A percentile compares a stretch with the other conserved stretches of the same genome.
phyloP scores from a whole-genome alignment of 2,113 vertebrate genomes.

The Tyrannus savana region DNA sequence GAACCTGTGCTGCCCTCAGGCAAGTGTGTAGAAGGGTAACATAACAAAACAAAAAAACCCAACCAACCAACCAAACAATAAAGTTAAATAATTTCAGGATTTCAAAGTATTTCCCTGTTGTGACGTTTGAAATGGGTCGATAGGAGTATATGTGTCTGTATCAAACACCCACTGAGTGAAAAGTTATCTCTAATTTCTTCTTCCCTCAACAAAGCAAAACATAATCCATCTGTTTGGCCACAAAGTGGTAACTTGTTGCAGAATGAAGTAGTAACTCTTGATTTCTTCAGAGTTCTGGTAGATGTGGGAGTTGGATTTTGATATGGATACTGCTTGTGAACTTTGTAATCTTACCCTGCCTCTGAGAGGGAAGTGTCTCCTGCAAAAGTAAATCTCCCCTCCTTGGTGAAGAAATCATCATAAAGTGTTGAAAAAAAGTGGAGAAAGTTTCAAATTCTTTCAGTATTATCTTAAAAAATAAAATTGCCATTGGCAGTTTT shows the following conservation, averaged over 20 bases:
- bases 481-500: background rate
- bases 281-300: background rate
- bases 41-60: background rate
- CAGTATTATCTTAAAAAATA: background rate
- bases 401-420: background rate
- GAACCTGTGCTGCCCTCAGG: background rate
- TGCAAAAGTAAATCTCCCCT: background rate
- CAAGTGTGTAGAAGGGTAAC: background rate
- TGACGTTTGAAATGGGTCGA: background rate
- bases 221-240: background rate
- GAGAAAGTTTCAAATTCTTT: background rate
- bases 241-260: background rate
- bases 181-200: background rate
- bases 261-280: background rate
- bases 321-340: background rate
- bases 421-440: background rate
- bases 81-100: background rate
- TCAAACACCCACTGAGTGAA: background rate
- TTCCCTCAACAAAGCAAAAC: background rate
- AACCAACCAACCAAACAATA: background rate
- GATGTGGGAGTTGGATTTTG: background rate
- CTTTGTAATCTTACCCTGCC: background rate
- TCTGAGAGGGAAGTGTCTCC: background rate
- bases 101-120: background rate
- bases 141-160: background rate